Percentiles rank a stretch among this genome's conserved stretches.
Evolutionary conservation across 2,113 vertebrate species (phyloP).

Genomic region (Pao palembangensis): DNA sequence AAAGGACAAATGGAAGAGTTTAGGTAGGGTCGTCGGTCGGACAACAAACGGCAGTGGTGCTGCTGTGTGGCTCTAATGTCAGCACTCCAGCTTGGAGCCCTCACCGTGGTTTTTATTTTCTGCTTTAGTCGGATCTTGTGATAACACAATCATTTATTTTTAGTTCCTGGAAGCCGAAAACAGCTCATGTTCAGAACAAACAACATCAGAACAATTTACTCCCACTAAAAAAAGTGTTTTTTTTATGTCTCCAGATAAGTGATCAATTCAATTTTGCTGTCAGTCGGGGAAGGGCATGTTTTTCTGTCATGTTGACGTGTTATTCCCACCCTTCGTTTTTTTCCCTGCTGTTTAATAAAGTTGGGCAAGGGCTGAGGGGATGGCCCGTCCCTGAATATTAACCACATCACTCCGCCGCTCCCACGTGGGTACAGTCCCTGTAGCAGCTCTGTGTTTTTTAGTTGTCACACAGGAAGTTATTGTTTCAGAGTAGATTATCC

Average conservation of each 20-base stretch:
- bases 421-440: too few relatives aligned
- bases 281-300: constrained; percentile 44
- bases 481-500: too few relatives aligned
- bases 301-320: constrained; percentile 61
- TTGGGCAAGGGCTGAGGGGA: constrained; percentile 1
- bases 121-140: background rate
- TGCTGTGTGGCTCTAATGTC: background rate
- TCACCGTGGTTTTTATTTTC: constrained; percentile 1
- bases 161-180: constrained; percentile 35
- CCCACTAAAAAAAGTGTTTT: constrained; percentile 8
- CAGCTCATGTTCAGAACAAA: constrained; percentile 26
- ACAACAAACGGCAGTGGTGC: constrained; percentile 13
- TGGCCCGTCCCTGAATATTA: constrained; percentile 24
- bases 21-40: background rate
- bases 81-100: background rate
- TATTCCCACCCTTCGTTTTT: constrained; percentile 32
- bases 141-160: constrained; percentile 5
- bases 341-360: constrained; percentile 39
- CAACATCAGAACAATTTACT: constrained; percentile 28
- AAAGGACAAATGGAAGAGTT: constrained; percentile 4
- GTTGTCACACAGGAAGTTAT: too few relatives aligned
- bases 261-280: constrained; percentile 40
- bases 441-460: too few relatives aligned
- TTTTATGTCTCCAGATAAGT: constrained; percentile 38
- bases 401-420: background rate